Evolutionary conservation across 1,140 invertebrate genomes (phyloP), one percentile per base, ranked within the genome.

Genomic region (Solen grandis): DNA sequence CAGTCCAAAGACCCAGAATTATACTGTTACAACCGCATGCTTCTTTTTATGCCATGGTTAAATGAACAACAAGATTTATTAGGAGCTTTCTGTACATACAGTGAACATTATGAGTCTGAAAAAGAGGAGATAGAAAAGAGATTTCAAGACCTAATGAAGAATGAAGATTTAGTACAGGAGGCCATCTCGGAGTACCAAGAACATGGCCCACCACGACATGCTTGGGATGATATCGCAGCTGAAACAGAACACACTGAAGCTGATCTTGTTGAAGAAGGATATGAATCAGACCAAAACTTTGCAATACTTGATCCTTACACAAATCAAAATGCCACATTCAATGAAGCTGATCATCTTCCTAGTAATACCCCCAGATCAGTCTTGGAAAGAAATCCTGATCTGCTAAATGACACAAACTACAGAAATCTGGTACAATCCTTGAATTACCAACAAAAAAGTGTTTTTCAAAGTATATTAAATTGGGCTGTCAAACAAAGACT

Each of bases 11-110:
- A 78, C 41, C 75, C 63, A 66, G 50, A 78, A 1, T 36, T 78
- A n/a, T 69, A 68, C 35, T 57, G n/a, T 54, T 78, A 78, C 65
- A 78, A 78, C 31, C 65, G 75, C 29, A 68, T 68, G 75, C 63
- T 68, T 27, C 50, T 66, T 36, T 78, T 69, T 27, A 78, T 78
- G 75, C 63, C 75, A 33, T 59, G 65, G 75, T 54, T 29, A 54
- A 55, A 78, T 59, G 75, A 78, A 57, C 16, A 66, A 55, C 27
- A 22, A 22, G 75, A 78, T 27, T 54, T 78, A 29, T n/a, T 59
- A 59, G 54, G 41, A 14, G 41, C 27, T 35, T 78, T 78, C 19
- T 31, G 38, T 19, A 68, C 75, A 54, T 78, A 33, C 35, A 68
- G 38, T 50, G 36, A 69, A 27, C 65, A 69, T 50, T 69, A 69